These are phyloP conservation scores for Zoanthus solanderi DNA, from an alignment of 92 coral and sea anemone genomes.

Conservation along the genomic window DNA sequence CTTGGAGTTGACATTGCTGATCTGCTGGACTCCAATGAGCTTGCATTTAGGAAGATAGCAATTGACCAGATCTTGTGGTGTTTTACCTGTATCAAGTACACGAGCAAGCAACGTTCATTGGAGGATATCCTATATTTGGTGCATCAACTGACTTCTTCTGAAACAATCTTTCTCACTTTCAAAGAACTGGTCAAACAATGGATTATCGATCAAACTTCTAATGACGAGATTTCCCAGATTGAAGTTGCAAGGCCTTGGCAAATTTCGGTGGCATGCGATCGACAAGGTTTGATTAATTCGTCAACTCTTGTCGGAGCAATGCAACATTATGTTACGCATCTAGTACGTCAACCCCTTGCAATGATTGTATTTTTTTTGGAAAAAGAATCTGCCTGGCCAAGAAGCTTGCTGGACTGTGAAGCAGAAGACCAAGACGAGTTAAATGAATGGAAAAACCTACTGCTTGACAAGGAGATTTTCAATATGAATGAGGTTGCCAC, in stretches of 20 bases:
- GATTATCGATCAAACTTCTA: constrained; percentile 53
- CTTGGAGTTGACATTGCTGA: constrained; percentile 62
- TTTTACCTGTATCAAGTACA: constrained; percentile 89
- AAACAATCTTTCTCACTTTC: constrained; percentile 65
- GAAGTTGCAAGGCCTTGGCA: constrained; percentile 73
- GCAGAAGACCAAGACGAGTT: constrained; percentile 51
- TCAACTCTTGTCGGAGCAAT: constrained; percentile 88
- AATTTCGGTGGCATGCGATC: constrained; percentile 87
- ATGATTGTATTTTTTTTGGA: constrained; percentile 88
- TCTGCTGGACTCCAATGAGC: constrained; percentile 63
- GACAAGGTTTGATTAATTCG: constrained; percentile 80
- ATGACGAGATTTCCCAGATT: background rate
- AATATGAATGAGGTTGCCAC: constrained; percentile 75
- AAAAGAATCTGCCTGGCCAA: constrained; percentile 88
- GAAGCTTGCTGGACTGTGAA: constrained; percentile 1
- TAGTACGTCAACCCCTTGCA: constrained; percentile 84
- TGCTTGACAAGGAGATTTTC: constrained; percentile 64
- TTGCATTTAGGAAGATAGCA: constrained; percentile 78
- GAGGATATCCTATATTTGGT: constrained; percentile 63
- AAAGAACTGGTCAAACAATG: constrained; percentile 70
- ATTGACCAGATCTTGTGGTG: constrained; percentile 89
- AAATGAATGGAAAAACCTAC: constrained; percentile 63
- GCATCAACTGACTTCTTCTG: constrained; percentile 61
- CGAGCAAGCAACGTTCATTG: constrained; percentile 59
- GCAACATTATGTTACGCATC: constrained; percentile 79